phyloP scores from a whole-genome alignment of 2,888 invertebrate genomes.

The Platycnemis pennipes region DNA sequence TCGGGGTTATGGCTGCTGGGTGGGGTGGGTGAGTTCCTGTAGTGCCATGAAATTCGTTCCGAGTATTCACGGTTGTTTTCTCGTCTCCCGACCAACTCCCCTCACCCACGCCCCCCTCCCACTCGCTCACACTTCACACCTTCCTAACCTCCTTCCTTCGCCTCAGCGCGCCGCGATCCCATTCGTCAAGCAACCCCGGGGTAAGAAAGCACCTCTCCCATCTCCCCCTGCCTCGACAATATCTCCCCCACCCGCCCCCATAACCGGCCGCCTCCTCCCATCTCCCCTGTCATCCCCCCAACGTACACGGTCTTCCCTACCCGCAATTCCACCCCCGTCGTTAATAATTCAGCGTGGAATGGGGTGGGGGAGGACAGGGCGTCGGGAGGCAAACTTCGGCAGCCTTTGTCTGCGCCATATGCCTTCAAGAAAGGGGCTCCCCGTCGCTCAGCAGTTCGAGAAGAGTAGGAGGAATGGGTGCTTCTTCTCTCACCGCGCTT shows the following conservation, averaged over 20 bases:
- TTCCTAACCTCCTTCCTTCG: constrained; percentile 17
- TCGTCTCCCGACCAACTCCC: background rate
- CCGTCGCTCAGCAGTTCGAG: background rate
- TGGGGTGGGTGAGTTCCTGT: background rate
- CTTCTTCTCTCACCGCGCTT: background rate
- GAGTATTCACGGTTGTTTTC: background rate
- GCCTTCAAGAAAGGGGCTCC: background rate
- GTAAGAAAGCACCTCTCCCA: constrained; percentile 9
- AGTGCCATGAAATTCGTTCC: background rate
- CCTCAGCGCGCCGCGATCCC: constrained; percentile 34
- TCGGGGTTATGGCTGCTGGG: background rate
- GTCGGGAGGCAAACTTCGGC: constrained; percentile 33
- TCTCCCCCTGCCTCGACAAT: background rate
- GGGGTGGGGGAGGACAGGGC: background rate
- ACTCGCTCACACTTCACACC: background rate
- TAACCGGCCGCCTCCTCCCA: background rate
- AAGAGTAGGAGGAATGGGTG: background rate
- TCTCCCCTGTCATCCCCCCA: background rate
- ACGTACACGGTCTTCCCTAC: background rate
- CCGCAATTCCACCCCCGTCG: background rate
- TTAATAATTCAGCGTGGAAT: constrained; percentile 51
- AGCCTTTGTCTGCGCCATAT: constrained; percentile 52
- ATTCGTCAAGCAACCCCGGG: constrained; percentile 45
- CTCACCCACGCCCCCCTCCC: background rate
- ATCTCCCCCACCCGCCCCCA: background rate